Evolutionary conservation across 2,797 vertebrate genomes (phyloP).

Genomic region (Urophycis tenuis): DNA sequence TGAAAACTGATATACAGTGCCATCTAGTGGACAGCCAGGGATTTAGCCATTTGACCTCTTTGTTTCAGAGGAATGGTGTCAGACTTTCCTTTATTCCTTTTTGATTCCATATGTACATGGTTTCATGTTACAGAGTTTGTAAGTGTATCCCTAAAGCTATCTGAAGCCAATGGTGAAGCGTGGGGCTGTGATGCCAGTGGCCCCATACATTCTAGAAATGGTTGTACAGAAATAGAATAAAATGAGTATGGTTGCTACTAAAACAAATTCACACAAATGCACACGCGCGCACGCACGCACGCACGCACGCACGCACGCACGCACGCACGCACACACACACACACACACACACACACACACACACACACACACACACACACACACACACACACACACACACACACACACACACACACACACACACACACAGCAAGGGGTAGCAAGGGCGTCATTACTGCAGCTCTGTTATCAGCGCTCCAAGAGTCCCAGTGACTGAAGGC

Average conservation of each 20-base stretch:
- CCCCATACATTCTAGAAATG: not conserved
- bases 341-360: not conserved
- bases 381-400: conserved; percentile 6
- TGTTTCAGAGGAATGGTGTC: not conserved
- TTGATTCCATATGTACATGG: not conserved
- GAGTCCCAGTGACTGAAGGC: conserved; percentile 41
- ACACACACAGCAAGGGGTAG: conserved; percentile 8
- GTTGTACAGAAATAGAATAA: not conserved
- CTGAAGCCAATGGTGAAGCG: not conserved
- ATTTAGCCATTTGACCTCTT: conserved; percentile 21
- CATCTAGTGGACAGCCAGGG: conserved; percentile 43
- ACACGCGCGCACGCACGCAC: not conserved
- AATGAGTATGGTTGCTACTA: not conserved
- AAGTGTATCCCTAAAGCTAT: not conserved
- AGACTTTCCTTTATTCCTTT: conserved; percentile 9
- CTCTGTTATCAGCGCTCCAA: conserved; percentile 49
- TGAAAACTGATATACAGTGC: conserved; percentile 25
- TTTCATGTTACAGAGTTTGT: not conserved
- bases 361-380: not conserved
- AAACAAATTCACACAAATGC: conserved; percentile 6
- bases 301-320: not conserved
- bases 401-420: not conserved
- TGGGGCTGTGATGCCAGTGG: not conserved
- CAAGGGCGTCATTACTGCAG: conserved; percentile 45
- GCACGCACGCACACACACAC: not conserved